Evolutionary conservation across 2,888 invertebrate genomes (phyloP).

Genomic region (Cheiracanthium punctorium): DNA sequence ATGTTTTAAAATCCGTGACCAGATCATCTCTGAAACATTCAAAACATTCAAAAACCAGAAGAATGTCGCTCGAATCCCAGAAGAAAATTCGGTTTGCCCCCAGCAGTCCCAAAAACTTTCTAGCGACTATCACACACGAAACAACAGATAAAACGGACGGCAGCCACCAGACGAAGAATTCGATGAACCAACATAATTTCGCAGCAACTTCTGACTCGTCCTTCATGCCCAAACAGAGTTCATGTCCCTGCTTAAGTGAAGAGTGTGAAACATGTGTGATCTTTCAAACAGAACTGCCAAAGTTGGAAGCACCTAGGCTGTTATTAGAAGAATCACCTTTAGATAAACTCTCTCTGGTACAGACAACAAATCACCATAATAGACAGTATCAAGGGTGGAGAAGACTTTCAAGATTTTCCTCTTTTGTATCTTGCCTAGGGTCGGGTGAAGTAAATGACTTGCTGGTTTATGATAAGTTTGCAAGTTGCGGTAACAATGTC

Average conservation of each 20-base stretch:
- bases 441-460: conserved; percentile 49
- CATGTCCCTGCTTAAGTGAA: conserved; percentile 58
- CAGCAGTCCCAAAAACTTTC: conserved; percentile 17
- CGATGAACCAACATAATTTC: neutral
- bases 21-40: conserved; percentile 43
- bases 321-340: conserved; percentile 9
- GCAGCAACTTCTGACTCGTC: neutral
- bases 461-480: conserved; percentile 15
- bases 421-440: conserved; percentile 56
- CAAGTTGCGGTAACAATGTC: neutral
- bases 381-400: conserved; percentile 30
- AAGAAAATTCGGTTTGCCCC: conserved; percentile 56
- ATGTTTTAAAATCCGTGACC: conserved; percentile 33
- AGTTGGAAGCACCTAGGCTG: conserved; percentile 5
- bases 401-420: conserved; percentile 35
- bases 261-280: conserved; percentile 30
- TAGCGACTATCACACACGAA: neutral
- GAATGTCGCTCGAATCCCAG: conserved; percentile 54
- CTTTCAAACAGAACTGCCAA: neutral
- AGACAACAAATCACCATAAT: neutral
- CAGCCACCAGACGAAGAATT: neutral
- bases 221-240: conserved; percentile 35
- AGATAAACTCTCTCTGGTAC: neutral
- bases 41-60: conserved; percentile 21
- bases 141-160: neutral